Evolutionary conservation across 2,888 invertebrate species (phyloP).

Genomic region (Drosophila longiperda): DNA sequence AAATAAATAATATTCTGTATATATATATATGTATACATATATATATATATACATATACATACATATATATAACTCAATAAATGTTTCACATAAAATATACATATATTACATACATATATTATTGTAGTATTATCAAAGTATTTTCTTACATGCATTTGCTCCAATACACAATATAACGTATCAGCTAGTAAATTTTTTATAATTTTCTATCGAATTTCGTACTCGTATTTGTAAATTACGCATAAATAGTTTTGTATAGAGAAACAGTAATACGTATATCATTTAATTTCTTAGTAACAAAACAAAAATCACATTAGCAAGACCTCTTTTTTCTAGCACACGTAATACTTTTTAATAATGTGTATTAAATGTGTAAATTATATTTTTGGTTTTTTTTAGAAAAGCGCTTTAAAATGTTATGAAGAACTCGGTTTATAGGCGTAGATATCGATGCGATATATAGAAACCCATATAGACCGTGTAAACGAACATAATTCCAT

Average conservation of each 20-base stretch:
- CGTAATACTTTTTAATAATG: constrained; percentile 12
- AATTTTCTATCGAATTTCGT: constrained; percentile 3
- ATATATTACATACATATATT: constrained; percentile 39
- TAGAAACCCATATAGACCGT: constrained; percentile 1
- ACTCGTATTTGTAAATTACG: constrained; percentile 35
- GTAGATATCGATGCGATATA: constrained; percentile 18
- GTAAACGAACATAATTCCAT: background rate
- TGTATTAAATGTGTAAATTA: constrained; percentile 36
- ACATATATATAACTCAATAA: constrained; percentile 66
- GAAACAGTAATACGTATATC: constrained; percentile 1
- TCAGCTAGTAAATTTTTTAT: constrained; percentile 25
- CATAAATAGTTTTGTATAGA: constrained; percentile 47
- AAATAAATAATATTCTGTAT: constrained; percentile 43
- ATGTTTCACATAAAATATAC: constrained; percentile 76
- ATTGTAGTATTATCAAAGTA: constrained; percentile 56
- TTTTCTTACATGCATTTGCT: constrained; percentile 39
- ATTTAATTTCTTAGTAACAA: constrained; percentile 30
- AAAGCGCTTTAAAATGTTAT: constrained; percentile 14
- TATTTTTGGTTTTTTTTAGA: constrained; percentile 2
- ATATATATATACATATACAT: constrained; percentile 42
- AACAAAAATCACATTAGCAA: constrained; percentile 17
- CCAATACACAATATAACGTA: constrained; percentile 28
- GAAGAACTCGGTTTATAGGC: constrained; percentile 21
- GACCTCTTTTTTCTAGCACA: constrained; percentile 26
- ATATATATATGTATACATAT: constrained; percentile 7